Conservation (phyloP, 37 sponge, comb jelly and placozoan genomes). For the Cladorhizidae sp. region DNA sequence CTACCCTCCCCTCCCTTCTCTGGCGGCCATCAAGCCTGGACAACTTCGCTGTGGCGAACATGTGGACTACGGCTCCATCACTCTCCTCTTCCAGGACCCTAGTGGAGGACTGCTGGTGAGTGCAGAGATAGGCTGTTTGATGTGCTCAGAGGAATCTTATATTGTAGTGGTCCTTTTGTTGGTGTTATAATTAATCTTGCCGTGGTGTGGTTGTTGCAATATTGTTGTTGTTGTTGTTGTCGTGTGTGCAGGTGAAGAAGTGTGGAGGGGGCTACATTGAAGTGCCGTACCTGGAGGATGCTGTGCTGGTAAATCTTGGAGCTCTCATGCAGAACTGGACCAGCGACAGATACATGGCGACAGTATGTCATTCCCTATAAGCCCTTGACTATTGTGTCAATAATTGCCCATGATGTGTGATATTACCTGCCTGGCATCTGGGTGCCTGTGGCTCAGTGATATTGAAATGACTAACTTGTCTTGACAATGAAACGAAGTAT, state of each 20-base stretch:
- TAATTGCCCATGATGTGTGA: too few relatives aligned
- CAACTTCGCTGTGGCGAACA: constrained; percentile 83
- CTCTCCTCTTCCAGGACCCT: constrained; percentile 72
- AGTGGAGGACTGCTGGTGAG: constrained; percentile 71
- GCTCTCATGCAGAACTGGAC: constrained; percentile 81
- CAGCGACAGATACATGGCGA: constrained; percentile 58
- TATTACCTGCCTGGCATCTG: too few relatives aligned
- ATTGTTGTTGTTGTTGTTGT: too few relatives aligned
- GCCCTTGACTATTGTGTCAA: too few relatives aligned
- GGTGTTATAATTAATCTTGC: too few relatives aligned
- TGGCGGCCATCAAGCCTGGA: constrained; percentile 39
- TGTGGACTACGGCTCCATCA: constrained; percentile 78
- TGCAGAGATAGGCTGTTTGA: too few relatives aligned
- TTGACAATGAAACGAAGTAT: too few relatives aligned
- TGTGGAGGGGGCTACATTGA: constrained; percentile 63
- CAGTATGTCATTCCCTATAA: constrained; percentile 10
- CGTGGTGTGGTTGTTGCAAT: too few relatives aligned
- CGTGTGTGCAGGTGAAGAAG: constrained; percentile 27
- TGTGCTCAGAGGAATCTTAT: too few relatives aligned
- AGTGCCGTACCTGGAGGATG: constrained; percentile 51
- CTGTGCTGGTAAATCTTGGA: constrained; percentile 74
- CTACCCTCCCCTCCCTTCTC: constrained; percentile 63
- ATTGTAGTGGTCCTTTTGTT: too few relatives aligned
- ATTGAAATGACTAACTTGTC: too few relatives aligned
- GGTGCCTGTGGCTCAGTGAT: too few relatives aligned